Percentiles rank a stretch among this genome's conserved stretches.
These are phyloP conservation scores for Macrocentrus cingulum DNA, from an alignment of 1,140 invertebrate species.

Conservation along the genomic window DNA sequence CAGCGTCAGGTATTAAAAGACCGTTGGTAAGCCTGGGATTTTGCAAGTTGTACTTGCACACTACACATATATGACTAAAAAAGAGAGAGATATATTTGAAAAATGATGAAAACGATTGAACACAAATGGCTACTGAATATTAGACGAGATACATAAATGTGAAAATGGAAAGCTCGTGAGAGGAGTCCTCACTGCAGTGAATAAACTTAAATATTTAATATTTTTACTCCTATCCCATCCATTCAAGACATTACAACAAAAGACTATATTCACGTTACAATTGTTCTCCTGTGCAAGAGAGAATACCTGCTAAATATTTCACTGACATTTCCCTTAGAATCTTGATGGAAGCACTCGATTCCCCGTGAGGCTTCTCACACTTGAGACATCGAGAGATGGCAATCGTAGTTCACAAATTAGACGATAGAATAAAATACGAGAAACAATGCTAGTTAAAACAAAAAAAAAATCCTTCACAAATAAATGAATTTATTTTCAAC, in stretches of 20 bases:
- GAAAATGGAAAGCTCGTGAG: not conserved
- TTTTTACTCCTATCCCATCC: not conserved
- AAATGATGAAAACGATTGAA: too few species aligned
- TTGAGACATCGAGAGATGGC: not conserved
- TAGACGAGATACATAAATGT: not conserved
- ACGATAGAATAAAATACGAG: not conserved
- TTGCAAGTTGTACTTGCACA: not conserved
- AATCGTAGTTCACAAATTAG: not conserved
- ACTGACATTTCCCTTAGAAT: not conserved
- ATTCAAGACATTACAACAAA: not conserved
- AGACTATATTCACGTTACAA: too few species aligned
- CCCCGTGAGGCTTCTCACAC: not conserved
- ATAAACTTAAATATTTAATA: slow-evolving; percentile 1
- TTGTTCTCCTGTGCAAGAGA: not conserved
- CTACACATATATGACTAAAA: not conserved
- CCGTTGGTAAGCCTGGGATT: not conserved
- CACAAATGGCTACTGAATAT: not conserved
- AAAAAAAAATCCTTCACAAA: too few species aligned
- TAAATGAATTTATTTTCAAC: slow-evolving; percentile 1
- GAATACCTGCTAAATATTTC: not conserved
- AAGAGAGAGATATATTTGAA: too few species aligned
- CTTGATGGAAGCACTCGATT: not conserved
- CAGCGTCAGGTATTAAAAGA: slow-evolving; percentile 11
- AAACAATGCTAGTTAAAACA: slow-evolving; percentile 4
- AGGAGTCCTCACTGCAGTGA: not conserved